Evolutionary conservation across 1,140 invertebrate species (phyloP).

Genomic region (Drosophila bocqueti): DNA sequence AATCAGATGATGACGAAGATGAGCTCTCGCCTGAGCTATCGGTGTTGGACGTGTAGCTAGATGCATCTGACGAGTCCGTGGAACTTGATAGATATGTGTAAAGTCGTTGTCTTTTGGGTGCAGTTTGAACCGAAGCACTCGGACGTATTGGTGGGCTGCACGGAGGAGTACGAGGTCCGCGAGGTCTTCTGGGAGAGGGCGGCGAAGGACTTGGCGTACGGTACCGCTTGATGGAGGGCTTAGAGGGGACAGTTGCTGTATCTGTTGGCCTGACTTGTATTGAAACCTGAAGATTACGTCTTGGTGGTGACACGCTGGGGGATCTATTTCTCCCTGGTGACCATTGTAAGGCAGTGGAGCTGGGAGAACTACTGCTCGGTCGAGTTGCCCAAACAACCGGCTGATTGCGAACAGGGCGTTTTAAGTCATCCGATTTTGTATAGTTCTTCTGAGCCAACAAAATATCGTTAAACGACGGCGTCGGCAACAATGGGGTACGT

Average conservation of each 20-base stretch:
- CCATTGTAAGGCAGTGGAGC: neutral
- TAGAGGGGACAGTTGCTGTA: neutral
- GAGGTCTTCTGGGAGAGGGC: neutral
- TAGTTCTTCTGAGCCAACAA: neutral
- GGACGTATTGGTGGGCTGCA: neutral
- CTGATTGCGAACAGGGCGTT: neutral
- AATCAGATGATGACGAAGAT: neutral
- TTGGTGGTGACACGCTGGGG: neutral
- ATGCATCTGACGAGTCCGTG: slow-evolving; percentile 7
- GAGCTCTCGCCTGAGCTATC: slow-evolving; percentile 21
- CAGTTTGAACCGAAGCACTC: neutral
- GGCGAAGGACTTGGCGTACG: neutral
- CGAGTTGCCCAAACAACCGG: neutral
- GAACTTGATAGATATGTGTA: slow-evolving; percentile 16
- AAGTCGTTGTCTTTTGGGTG: slow-evolving; percentile 8
- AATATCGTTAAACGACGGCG: slow-evolving; percentile 14
- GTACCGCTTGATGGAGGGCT: neutral
- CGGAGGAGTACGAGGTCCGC: slow-evolving; percentile 2
- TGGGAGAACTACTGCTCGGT: neutral
- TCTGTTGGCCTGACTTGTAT: neutral
- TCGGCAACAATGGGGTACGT: slow-evolving; percentile 21
- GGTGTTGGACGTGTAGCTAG: slow-evolving; percentile 22
- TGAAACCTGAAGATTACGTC: neutral
- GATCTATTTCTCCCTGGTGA: neutral
- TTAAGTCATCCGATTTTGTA: neutral